Evolutionary conservation across 2,113 vertebrate genomes (phyloP).

Genomic region (Tapirus terrestris): DNA sequence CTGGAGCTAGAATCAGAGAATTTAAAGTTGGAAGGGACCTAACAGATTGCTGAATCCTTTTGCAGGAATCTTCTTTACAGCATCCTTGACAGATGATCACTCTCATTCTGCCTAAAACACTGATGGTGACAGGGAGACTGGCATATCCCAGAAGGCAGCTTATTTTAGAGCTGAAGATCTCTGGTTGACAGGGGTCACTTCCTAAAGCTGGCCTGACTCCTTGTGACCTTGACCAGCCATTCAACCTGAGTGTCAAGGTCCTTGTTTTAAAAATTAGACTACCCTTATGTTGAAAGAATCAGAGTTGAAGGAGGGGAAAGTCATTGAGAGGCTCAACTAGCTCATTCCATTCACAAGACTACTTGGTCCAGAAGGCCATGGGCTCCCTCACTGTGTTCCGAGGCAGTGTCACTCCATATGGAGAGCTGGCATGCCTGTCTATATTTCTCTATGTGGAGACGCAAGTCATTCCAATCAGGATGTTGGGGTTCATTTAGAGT

Average conservation of each 20-base stretch:
- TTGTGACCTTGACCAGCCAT: not conserved
- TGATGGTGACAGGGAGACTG: not conserved
- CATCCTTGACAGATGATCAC: not conserved
- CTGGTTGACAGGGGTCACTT: not conserved
- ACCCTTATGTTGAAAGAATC: not conserved
- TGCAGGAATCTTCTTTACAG: not conserved
- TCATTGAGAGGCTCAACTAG: not conserved
- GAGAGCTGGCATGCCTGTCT: not conserved
- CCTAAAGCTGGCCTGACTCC: not conserved
- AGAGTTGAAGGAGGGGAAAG: not conserved
- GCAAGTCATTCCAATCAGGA: not conserved
- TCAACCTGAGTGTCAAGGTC: not conserved
- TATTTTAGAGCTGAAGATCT: not conserved
- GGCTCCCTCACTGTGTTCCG: not conserved
- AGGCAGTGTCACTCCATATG: not conserved
- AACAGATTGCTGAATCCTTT: not conserved
- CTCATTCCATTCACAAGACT: not conserved
- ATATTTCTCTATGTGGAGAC: rapidly evolving
- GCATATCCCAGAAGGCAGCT: not conserved
- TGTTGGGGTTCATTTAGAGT: not conserved
- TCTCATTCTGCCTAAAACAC: not conserved
- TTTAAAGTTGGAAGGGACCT: not conserved
- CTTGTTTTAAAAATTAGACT: not conserved
- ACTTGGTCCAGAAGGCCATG: not conserved
- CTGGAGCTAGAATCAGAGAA: not conserved